Evolutionary conservation across 2,797 vertebrate genomes (phyloP).

Genomic region (Halcyon smyrnensis): DNA sequence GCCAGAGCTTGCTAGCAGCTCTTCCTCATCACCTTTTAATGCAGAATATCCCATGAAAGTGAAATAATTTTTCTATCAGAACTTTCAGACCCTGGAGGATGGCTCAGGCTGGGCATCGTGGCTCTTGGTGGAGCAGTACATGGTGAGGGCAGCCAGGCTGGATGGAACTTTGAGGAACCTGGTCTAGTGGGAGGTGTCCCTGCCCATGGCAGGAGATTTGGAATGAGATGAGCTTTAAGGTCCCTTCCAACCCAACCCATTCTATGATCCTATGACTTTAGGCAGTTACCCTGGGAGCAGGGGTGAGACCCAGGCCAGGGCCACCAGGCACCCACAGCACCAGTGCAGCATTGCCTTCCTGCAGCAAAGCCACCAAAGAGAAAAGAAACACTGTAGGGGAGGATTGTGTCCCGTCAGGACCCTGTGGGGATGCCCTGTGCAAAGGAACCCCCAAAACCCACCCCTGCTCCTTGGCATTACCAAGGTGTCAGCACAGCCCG

Average conservation of each 20-base stretch:
- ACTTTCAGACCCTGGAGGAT: no score
- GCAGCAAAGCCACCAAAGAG: not conserved
- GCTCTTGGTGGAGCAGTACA: not conserved
- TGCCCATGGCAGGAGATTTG: not conserved
- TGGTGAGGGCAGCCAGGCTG: not conserved
- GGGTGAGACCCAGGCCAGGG: not conserved
- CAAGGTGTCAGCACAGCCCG: not conserved
- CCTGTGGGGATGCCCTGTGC: not conserved
- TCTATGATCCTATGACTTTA: not conserved
- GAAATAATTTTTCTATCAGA: not conserved
- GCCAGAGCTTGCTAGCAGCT: not conserved
- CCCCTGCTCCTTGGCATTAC: fast-evolving
- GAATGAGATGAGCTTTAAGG: not conserved
- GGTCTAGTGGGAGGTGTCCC: not conserved
- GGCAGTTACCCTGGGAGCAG: not conserved
- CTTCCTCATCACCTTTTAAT: not conserved
- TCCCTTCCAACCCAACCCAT: not conserved
- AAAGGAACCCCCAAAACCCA: not conserved
- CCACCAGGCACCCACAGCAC: not conserved
- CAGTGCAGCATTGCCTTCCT: not conserved
- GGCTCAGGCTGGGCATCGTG: not conserved
- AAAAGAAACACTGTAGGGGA: not conserved
- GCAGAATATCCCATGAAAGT: not conserved
- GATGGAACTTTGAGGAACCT: not conserved
- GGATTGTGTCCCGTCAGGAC: not conserved